These are phyloP conservation scores for Oeneis ivallda DNA, from an alignment of 2,888 invertebrate species.

Conservation along the genomic window DNA sequence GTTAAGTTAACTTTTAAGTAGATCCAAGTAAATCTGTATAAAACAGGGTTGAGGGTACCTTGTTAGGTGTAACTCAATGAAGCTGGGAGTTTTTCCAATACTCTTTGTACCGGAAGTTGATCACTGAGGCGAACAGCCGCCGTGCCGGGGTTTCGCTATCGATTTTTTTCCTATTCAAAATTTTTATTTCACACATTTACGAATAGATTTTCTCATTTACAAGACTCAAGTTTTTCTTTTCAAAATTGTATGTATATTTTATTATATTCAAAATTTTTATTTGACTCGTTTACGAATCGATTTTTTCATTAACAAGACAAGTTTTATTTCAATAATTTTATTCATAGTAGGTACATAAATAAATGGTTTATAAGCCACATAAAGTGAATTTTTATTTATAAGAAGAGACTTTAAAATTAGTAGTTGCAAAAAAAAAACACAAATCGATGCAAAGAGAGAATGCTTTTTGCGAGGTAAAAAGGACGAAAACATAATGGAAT, in stretches of 20 bases:
- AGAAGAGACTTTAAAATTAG: too few relatives aligned
- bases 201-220: background rate
- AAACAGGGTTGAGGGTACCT: background rate
- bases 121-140: constrained; percentile 26
- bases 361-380: too few relatives aligned
- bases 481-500: too few relatives aligned
- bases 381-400: too few relatives aligned
- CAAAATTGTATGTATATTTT: too few relatives aligned
- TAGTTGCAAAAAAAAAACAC: too few relatives aligned
- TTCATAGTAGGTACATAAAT: background rate
- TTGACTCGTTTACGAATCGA: background rate
- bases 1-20: too few relatives aligned
- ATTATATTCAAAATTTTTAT: constrained; percentile 10
- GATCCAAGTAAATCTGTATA: background rate
- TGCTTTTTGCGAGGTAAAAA: too few relatives aligned
- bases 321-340: background rate
- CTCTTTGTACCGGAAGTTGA: constrained; percentile 53
- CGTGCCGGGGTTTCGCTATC: background rate
- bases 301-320: background rate
- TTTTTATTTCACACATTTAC: constrained; percentile 8
- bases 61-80: constrained; percentile 52
- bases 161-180: constrained; percentile 4
- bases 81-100: constrained; percentile 69
- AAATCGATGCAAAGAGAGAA: too few relatives aligned
- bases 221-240: too few relatives aligned